Conservation (phyloP, 1,140 invertebrate genomes). For the Lucilia sericata region DNA sequence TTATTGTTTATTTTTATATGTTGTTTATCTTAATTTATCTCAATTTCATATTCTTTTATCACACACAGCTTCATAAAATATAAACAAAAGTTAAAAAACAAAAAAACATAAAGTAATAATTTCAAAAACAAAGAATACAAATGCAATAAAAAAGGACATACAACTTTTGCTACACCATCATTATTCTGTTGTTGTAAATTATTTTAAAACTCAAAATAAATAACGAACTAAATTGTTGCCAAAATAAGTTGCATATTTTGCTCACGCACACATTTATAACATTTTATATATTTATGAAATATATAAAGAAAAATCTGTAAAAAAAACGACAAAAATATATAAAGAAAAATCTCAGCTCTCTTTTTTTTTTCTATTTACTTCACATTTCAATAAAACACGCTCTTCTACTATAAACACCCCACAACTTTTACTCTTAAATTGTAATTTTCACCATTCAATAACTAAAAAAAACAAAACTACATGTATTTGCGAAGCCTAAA, state of each 20-base stretch:
- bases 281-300: not conserved
- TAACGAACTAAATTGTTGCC: too few species aligned
- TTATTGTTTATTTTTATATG: slow-evolving; percentile 4
- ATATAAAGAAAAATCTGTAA: not conserved
- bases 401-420: not conserved
- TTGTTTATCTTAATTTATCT: slow-evolving; percentile 13
- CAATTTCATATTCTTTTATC: not conserved
- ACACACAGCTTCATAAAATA: slow-evolving; percentile 38
- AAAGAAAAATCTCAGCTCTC: not conserved
- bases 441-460: not conserved
- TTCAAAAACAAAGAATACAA: not conserved
- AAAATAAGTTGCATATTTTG: not conserved
- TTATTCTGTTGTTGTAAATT: not conserved
- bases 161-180: too few species aligned
- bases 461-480: not conserved
- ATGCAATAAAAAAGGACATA: not conserved
- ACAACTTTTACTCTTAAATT: not conserved
- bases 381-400: not conserved
- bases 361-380: not conserved
- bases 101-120: not conserved
- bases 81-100: not conserved
- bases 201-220: not conserved
- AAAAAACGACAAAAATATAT: not conserved
- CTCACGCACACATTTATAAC: not conserved
- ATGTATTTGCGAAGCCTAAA: slow-evolving; percentile 19